Percentiles rank a stretch among this genome's conserved stretches.
phyloP scores from a whole-genome alignment of 2,113 vertebrate species.

The Isurus oxyrinchus region DNA sequence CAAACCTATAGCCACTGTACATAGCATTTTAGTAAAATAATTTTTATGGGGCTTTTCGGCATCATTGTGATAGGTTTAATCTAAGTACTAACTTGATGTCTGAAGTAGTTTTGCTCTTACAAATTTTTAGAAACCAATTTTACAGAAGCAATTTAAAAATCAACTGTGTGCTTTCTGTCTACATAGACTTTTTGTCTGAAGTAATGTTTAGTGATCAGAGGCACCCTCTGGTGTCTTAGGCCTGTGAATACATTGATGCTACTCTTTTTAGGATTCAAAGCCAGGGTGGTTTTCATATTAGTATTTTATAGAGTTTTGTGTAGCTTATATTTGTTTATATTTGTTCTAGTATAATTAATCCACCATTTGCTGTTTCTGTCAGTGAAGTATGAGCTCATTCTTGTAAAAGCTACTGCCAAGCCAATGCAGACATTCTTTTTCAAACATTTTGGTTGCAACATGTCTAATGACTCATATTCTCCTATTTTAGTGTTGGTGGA shows the following conservation, averaged over 20 bases:
- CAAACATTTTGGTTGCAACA: background rate
- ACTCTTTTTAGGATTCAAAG: background rate
- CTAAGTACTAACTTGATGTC: background rate
- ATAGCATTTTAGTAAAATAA: background rate
- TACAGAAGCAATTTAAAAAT: background rate
- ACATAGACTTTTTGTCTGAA: background rate
- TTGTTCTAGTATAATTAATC: background rate
- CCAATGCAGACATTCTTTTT: background rate
- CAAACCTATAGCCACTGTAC: background rate
- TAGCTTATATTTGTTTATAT: background rate
- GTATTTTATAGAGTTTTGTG: background rate
- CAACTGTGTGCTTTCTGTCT: background rate
- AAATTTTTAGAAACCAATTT: background rate
- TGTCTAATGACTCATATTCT: background rate
- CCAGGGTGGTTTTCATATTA: background rate
- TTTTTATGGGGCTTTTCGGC: background rate
- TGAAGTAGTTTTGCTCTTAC: background rate
- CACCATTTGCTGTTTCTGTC: background rate
- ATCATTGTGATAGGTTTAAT: background rate
- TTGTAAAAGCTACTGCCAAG: background rate
- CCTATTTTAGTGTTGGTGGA: constrained; percentile 77
- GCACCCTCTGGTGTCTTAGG: background rate
- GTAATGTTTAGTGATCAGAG: background rate
- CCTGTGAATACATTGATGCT: background rate
- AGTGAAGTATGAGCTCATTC: background rate